phyloP scores from a whole-genome alignment of 2,113 vertebrate genomes.

The Pollachius pollachius region DNA sequence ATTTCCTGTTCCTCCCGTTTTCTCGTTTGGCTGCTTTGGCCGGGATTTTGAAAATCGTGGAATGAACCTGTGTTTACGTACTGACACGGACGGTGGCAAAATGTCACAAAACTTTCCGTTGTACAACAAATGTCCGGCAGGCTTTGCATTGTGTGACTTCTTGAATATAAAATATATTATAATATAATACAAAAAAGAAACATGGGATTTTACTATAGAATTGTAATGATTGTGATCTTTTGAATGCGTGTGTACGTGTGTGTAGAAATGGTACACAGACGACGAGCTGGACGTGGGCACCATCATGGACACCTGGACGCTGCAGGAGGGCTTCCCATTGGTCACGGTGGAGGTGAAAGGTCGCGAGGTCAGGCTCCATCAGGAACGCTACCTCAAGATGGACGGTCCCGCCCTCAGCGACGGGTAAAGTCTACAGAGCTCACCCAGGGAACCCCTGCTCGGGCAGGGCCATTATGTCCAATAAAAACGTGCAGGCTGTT shows the following conservation, averaged over 20 bases:
- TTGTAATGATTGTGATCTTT: too few species aligned
- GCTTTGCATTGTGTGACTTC: too few species aligned
- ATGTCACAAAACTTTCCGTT: too few species aligned
- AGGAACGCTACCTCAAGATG: constrained; percentile 81
- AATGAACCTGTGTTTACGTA: too few species aligned
- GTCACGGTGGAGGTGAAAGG: constrained; percentile 80
- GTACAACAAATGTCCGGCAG: too few species aligned
- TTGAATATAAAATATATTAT: too few species aligned
- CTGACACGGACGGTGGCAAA: too few species aligned
- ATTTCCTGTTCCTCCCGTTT: too few species aligned
- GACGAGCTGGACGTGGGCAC: constrained; percentile 74
- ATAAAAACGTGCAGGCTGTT: not conserved
- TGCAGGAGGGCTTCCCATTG: constrained; percentile 89
- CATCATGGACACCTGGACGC: constrained; percentile 90
- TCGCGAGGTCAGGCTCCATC: constrained; percentile 77
- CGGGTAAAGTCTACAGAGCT: constrained; percentile 65
- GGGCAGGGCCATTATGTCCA: not conserved
- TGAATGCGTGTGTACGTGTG: not conserved
- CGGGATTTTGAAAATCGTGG: too few species aligned
- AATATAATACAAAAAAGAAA: too few species aligned
- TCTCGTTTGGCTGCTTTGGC: too few species aligned
- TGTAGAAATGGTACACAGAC: constrained; percentile 76
- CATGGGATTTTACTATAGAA: too few species aligned
- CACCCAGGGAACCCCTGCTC: not conserved
- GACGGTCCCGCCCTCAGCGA: constrained; percentile 50